Evolutionary conservation across 2,888 invertebrate genomes (phyloP).

Genomic region (Rhingia campestris): DNA sequence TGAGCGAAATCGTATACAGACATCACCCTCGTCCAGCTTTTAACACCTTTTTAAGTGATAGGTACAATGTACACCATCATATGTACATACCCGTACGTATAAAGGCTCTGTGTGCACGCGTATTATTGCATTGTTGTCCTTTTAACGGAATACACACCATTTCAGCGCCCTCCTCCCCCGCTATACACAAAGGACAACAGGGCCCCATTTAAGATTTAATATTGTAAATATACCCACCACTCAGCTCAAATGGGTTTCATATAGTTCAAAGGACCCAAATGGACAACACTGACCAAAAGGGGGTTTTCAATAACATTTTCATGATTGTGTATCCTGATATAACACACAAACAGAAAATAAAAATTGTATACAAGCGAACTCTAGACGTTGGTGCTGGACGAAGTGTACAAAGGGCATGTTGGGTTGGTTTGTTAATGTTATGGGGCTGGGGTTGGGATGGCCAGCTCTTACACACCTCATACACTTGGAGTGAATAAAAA

Average conservation of each 20-base stretch:
- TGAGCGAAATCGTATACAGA: not conserved
- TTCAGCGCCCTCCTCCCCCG: not conserved
- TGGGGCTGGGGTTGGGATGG: not conserved
- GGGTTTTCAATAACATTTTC: constrained; percentile 15
- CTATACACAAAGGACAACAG: constrained; percentile 1
- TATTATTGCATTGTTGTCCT: constrained; percentile 53
- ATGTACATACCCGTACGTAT: not conserved
- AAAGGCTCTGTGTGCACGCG: constrained; percentile 11
- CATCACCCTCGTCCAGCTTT: constrained; percentile 17
- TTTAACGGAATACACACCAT: constrained; percentile 21
- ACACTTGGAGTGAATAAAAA: constrained; percentile 24
- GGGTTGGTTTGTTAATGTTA: not conserved
- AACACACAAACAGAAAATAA: not conserved
- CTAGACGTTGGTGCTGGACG: not conserved
- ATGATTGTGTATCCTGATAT: constrained; percentile 4
- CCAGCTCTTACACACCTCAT: not conserved
- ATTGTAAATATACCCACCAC: constrained; percentile 46
- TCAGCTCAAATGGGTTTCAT: constrained; percentile 22
- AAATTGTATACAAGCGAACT: not conserved
- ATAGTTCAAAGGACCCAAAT: constrained; percentile 30
- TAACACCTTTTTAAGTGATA: constrained; percentile 60
- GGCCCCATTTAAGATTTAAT: constrained; percentile 46
- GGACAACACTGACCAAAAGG: not conserved
- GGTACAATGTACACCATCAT: constrained; percentile 17
- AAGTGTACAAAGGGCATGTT: not conserved